A percentile compares a stretch with the other conserved stretches of the same genome.
Evolutionary conservation across 2,888 invertebrate species (phyloP).

Genomic region (Pyralis farinalis): DNA sequence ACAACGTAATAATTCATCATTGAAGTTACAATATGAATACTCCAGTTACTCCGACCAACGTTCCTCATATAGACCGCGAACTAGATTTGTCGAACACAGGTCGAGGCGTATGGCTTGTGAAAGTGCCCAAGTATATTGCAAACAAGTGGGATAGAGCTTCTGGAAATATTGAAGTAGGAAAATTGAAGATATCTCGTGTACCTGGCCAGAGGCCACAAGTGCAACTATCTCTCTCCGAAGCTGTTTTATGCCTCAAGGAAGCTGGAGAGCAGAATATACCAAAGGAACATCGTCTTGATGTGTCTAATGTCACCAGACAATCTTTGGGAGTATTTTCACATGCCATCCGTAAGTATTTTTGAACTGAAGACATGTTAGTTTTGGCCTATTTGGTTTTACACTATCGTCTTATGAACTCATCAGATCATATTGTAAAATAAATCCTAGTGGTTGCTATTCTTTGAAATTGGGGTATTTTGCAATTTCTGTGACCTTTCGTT

Average conservation of each 20-base stretch:
- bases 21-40: slow-evolving; percentile 28
- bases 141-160: slow-evolving; percentile 96
- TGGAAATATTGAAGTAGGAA: slow-evolving; percentile 96
- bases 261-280: slow-evolving; percentile 91
- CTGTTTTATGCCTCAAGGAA: slow-evolving; percentile 89
- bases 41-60: slow-evolving; percentile 17
- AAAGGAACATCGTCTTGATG: slow-evolving; percentile 94
- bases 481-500: too few relatives aligned
- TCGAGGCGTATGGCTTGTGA: slow-evolving; percentile 97
- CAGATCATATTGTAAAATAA: too few relatives aligned
- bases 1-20: too few relatives aligned
- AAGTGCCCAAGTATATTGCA: slow-evolving; percentile 97
- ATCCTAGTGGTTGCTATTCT: too few relatives aligned
- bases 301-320: slow-evolving; percentile 94
- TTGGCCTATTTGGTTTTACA: too few relatives aligned
- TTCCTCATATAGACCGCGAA: slow-evolving; percentile 86
- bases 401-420: too few relatives aligned
- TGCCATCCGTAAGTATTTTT: slow-evolving; percentile 84
- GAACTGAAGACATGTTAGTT: too few relatives aligned
- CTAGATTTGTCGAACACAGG: slow-evolving; percentile 94
- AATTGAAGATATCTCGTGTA: slow-evolving; percentile 91
- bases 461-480: too few relatives aligned
- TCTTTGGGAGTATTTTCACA: slow-evolving; percentile 96
- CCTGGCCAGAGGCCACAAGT: slow-evolving; percentile 93
- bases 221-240: slow-evolving; percentile 90